Evolutionary conservation across 2,888 invertebrate genomes (phyloP), one percentile per base, ranked within the genome.

Genomic region (Morinoia aosen): DNA sequence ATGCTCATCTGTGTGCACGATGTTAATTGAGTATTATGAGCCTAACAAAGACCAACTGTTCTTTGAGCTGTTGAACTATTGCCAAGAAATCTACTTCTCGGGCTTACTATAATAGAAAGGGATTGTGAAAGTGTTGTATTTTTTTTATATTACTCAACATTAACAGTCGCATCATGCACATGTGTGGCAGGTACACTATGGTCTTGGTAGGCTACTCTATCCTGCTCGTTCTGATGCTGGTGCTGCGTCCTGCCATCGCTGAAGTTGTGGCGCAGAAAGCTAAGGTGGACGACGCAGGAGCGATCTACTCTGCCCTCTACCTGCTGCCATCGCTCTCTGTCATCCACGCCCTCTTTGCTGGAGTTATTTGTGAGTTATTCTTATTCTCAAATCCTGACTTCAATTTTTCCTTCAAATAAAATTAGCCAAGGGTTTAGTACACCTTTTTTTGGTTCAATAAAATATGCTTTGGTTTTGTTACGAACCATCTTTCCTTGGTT

Each of bases 261-360:
- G 97, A 98, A 97, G 95, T 97, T 96, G 97, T 97, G 19, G 97
- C 97, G 25, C 95, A 95, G 39, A 57, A 96, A 64, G 96, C 96
- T n/a, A 96, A 96, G 58, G 88, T 95, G 8, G 64, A 95, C n/a
- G 58, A 61, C 64, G 64, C 95, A 0, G 95, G 95, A 16, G 98
- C 99, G 0, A 98, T 99, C 96, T 99, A 99, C 97, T 98, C 99
- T 95, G 99, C 99, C 0, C 98, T 99, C 96, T 99, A 99, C 97
- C 99, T 99, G 97, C 98, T 99, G 97, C 99, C 99, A 0, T 98
- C 99, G 96, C 97, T 99, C 48, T 98, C 98, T 2, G 97, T 99
- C 0, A 97, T 98, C 64, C 99, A 99, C 97, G 98, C 99, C 4
- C 97, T 99, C 48, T 98, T 99, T 96, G 99, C 99, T 96, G 99